Evolutionary conservation across 2,888 invertebrate genomes (phyloP), one percentile per base, ranked within the genome.

Genomic region (Noctua pronuba): DNA sequence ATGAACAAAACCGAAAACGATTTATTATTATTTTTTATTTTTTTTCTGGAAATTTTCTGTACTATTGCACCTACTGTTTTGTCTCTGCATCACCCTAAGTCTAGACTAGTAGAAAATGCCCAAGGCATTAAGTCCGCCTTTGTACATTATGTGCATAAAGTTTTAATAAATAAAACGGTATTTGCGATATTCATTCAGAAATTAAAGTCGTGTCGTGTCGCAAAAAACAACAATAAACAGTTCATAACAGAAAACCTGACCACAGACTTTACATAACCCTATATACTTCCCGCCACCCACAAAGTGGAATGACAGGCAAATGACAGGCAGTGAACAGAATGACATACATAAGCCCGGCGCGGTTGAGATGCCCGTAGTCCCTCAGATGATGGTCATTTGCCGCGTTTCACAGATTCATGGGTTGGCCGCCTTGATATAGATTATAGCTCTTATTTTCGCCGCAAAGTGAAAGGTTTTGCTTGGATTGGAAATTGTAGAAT

Each of bases 331-430:
- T 86, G 83, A 86, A 85, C 83, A 79, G 58, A 79, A 84, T 79
- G 76, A 79, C 84, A 89, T 86, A 86, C 84, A 80, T 84, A 87
- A 60, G 65, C 70, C 52, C 60, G 75, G 69, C 76, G 77, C 81
- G 83, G 58, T 60, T 73, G 35, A 76, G 83, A 87, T 88, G 83
- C 79, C 73, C 74, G 65, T 66, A 66, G 67, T 79, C 72, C 70
- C 80, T 73, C 41, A 82, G 88, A 92, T 93, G 90, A 93, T 91
- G 84, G 90, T 92, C 85, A 91, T 93, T 92, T 80, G 79, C 79
- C 83, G 83, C 85, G 87, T 92, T 92, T 90, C 90, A 90, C 91
- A 90, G 89, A 87, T 89, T 87, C 82, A 86, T 88, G 86, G 86
- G 81, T 87, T 84, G 84, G 76, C 69, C 81, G 83, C 69, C 80